A percentile compares a stretch with the other conserved stretches of the same genome.
phyloP scores from a whole-genome alignment of 2,113 vertebrate species.

The Prunella himalayana region DNA sequence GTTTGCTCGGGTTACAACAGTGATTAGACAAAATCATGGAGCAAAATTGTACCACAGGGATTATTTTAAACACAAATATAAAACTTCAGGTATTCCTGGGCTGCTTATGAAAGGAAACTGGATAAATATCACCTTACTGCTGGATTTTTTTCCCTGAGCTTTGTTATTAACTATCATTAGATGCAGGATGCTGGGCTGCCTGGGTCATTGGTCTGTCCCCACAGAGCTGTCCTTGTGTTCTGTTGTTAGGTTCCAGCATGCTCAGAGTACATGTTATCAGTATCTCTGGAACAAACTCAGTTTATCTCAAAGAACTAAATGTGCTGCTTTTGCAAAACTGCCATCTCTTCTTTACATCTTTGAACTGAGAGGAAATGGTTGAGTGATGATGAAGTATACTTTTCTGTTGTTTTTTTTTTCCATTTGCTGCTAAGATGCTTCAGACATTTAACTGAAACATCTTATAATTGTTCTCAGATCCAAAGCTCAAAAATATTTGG shows the following conservation, averaged over 20 bases:
- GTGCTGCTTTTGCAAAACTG: background rate
- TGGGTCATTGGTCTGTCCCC: fast-evolving
- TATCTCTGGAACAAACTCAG: background rate
- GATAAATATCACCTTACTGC: background rate
- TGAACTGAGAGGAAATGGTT: background rate
- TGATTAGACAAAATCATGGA: background rate
- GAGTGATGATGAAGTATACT: background rate
- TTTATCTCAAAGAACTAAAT: background rate
- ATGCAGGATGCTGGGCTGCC: background rate
- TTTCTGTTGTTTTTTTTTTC: background rate
- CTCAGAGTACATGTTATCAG: fast-evolving
- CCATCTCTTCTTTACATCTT: background rate
- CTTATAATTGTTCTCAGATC: background rate
- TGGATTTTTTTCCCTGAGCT: background rate
- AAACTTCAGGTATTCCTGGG: background rate
- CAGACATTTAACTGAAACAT: background rate
- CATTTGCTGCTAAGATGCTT: background rate
- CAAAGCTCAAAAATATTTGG: background rate
- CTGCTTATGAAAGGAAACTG: background rate
- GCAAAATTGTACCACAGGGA: background rate
- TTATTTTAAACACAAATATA: background rate
- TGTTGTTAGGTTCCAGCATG: background rate
- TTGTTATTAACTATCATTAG: background rate
- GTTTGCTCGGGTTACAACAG: background rate
- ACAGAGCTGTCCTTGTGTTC: background rate